A percentile compares a stretch with the other conserved stretches of the same genome.
These are phyloP conservation scores for Drosophila watanabei DNA, from an alignment of 1,140 invertebrate species.

Conservation along the genomic window DNA sequence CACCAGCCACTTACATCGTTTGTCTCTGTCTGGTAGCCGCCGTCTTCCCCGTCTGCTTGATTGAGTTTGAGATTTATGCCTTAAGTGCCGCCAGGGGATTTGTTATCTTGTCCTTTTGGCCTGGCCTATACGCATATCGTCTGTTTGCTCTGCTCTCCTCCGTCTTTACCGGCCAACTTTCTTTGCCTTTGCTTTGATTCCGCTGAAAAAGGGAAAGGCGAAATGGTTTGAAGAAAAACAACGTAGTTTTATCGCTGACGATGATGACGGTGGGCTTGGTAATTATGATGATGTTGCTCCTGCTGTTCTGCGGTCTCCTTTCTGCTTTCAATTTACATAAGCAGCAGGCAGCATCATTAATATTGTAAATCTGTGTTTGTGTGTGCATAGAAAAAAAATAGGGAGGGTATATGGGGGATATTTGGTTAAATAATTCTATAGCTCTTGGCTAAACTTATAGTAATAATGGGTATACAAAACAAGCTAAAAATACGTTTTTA, in stretches of 20 bases:
- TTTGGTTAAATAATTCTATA: neutral
- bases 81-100: constrained; percentile 78
- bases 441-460: neutral
- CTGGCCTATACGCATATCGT: constrained; percentile 53
- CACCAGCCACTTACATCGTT: constrained; percentile 60
- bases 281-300: constrained; percentile 14
- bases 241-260: constrained; percentile 41
- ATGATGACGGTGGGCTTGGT: constrained; percentile 20
- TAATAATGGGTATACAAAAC: neutral
- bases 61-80: constrained; percentile 79
- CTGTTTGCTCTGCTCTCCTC: constrained; percentile 25
- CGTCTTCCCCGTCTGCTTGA: constrained; percentile 51
- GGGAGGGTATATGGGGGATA: neutral
- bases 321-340: constrained; percentile 68
- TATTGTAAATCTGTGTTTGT: constrained; percentile 51
- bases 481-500: neutral
- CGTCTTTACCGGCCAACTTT: constrained; percentile 9
- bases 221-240: constrained; percentile 27
- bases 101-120: constrained; percentile 51
- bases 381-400: constrained; percentile 14
- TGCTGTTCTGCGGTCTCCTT: constrained; percentile 51
- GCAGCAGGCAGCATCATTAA: constrained; percentile 72
- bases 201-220: constrained; percentile 8
- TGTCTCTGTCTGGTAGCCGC: constrained; percentile 55
- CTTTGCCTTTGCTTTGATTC: constrained; percentile 24